phyloP scores from a whole-genome alignment of 2,797 vertebrate species.

The Clarias platycephalus region DNA sequence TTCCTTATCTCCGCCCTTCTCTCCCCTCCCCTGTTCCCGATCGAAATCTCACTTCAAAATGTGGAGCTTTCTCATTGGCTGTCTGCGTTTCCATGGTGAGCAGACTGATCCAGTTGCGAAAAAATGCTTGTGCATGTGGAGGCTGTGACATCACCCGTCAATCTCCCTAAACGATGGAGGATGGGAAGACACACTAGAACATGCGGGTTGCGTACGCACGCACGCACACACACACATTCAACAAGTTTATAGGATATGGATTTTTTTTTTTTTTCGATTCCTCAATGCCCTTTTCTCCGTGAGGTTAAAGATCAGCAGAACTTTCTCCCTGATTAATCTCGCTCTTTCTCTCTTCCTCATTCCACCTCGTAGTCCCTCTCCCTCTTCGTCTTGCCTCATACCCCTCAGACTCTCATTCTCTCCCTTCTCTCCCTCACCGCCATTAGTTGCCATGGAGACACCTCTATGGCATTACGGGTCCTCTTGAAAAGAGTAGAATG shows the following conservation, averaged over 20 bases:
- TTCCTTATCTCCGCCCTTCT: not conserved
- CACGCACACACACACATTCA: not conserved
- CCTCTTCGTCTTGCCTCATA: slow-evolving; percentile 7
- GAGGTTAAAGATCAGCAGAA: not conserved
- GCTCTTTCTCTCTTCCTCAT: not conserved
- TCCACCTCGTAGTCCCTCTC: not conserved
- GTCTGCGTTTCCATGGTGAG: slow-evolving; percentile 18
- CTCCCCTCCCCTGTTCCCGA: not conserved
- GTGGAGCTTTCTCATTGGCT: slow-evolving; percentile 16
- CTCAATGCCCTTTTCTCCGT: not conserved
- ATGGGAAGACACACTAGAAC: not conserved
- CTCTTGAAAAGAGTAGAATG: slow-evolving; percentile 43
- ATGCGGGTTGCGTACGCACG: slow-evolving; percentile 4
- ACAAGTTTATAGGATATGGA: not conserved
- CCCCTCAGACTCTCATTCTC: slow-evolving; percentile 18
- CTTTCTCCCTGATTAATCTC: slow-evolving; percentile 1
- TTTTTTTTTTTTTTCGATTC: not conserved
- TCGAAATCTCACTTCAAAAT: slow-evolving; percentile 15
- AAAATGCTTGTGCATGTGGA: not conserved
- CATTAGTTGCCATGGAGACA: slow-evolving; percentile 53
- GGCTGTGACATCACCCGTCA: slow-evolving; percentile 6
- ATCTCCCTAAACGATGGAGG: not conserved
- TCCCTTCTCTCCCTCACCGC: slow-evolving; percentile 36
- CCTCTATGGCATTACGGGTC: slow-evolving; percentile 40
- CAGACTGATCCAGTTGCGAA: not conserved